Percentiles rank a stretch among this genome's conserved stretches.
Conservation (phyloP, 2,888 invertebrate species). For the Noctua janthina region DNA sequence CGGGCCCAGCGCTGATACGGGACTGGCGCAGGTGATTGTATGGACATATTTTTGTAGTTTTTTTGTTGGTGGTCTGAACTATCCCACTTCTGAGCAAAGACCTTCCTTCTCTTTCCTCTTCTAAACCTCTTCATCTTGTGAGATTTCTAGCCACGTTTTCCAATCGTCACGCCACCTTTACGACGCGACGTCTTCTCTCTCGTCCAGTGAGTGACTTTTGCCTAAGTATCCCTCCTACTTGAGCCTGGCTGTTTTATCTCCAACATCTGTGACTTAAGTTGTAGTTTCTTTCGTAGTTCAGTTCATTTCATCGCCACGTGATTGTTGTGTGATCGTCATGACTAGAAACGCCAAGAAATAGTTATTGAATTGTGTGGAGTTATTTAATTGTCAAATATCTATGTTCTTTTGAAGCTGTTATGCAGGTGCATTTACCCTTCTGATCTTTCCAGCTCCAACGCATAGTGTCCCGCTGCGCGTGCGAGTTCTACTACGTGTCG, state of each 20-base stretch:
- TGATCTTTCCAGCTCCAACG: slow-evolving; percentile 94
- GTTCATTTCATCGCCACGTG: too few relatives aligned
- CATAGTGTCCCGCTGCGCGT: slow-evolving; percentile 99
- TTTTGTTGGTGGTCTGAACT: neutral
- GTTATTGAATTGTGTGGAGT: neutral
- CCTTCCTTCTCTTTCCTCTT: neutral
- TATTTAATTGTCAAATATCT: neutral
- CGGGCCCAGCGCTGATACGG: slow-evolving; percentile 91
- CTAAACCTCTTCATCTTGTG: neutral
- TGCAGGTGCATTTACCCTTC: neutral
- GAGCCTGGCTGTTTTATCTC: neutral
- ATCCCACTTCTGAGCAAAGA: neutral
- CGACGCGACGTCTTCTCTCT: neutral
- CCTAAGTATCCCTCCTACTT: neutral
- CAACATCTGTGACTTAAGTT: too few relatives aligned
- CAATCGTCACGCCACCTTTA: neutral
- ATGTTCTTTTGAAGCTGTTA: too few relatives aligned
- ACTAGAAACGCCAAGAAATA: neutral
- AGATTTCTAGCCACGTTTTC: neutral
- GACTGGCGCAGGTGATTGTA: slow-evolving; percentile 83
- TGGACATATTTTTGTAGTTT: neutral
- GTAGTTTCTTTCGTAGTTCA: neutral
- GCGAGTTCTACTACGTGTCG: slow-evolving; percentile 99
- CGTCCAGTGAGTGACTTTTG: neutral
- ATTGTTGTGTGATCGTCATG: neutral